Evolutionary conservation across 2,113 vertebrate genomes (phyloP).

Genomic region (Myrmecophaga tridactyla): DNA sequence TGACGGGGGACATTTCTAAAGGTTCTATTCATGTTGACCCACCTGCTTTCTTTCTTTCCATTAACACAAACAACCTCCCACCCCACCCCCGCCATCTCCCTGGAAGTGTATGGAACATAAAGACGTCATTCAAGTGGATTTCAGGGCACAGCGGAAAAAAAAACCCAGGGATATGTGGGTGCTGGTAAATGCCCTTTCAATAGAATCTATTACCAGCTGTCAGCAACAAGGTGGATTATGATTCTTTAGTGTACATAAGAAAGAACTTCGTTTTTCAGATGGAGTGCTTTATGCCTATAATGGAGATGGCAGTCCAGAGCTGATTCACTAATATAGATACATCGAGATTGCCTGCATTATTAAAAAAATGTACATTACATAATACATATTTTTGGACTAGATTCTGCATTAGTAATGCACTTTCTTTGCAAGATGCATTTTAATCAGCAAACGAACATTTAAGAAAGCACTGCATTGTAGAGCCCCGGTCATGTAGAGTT

Average conservation of each 20-base stretch:
- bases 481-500: neutral
- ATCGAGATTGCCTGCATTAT: neutral
- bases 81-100: neutral
- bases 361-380: slow-evolving; percentile 60
- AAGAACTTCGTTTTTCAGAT: neutral
- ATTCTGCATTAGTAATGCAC: slow-evolving; percentile 53
- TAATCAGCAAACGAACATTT: neutral
- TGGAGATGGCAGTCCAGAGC: slow-evolving; percentile 44
- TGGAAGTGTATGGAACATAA: too few species aligned
- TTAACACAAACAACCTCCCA: neutral
- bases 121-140: neutral
- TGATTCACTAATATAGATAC: neutral
- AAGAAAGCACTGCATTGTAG: neutral
- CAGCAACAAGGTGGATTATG: neutral
- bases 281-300: neutral
- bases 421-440: slow-evolving; percentile 57
- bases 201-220: neutral
- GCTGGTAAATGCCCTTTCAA: neutral
- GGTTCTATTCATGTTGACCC: neutral
- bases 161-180: neutral
- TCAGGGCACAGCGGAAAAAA: neutral
- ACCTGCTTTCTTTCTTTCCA: neutral
- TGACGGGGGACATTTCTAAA: neutral
- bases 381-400: slow-evolving; percentile 52
- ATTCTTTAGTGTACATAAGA: neutral